Percentiles rank a stretch among this genome's conserved stretches.
Conservation (phyloP, 2,113 vertebrate species). For the Carollia perspicillata region DNA sequence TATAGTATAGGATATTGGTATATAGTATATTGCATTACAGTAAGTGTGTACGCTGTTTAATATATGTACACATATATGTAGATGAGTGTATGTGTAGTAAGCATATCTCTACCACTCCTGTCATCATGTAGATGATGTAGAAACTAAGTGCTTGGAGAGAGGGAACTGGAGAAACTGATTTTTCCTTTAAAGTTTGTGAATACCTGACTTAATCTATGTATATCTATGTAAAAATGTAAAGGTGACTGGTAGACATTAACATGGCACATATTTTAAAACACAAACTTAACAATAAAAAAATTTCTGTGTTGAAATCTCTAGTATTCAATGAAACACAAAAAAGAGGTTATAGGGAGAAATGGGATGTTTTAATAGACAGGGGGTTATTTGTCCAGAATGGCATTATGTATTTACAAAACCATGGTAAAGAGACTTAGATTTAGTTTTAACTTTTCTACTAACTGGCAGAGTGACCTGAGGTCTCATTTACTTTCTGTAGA, state of each 20-base stretch:
- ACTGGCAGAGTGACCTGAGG: background rate
- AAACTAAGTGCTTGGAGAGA: background rate
- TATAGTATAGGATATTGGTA: background rate
- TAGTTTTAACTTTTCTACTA: background rate
- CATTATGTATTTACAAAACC: background rate
- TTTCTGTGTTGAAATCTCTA: constrained; percentile 2
- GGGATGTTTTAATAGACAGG: background rate
- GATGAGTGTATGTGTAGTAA: background rate
- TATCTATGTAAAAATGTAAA: background rate
- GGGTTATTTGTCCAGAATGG: background rate
- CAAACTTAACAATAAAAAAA: background rate
- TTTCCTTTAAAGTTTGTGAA: background rate
- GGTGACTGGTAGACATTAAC: background rate
- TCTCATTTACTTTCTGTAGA: background rate
- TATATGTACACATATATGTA: no score
- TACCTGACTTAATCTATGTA: background rate
- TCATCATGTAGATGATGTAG: background rate
- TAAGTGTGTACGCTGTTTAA: background rate
- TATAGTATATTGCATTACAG: background rate
- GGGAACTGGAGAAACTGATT: background rate
- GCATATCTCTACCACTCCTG: background rate
- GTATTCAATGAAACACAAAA: constrained; percentile 13
- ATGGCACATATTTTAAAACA: background rate
- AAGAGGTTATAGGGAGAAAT: background rate
- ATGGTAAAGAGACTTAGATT: background rate